Conservation (phyloP, 2,888 invertebrate species). For the Rhaphigaster nebulosa region DNA sequence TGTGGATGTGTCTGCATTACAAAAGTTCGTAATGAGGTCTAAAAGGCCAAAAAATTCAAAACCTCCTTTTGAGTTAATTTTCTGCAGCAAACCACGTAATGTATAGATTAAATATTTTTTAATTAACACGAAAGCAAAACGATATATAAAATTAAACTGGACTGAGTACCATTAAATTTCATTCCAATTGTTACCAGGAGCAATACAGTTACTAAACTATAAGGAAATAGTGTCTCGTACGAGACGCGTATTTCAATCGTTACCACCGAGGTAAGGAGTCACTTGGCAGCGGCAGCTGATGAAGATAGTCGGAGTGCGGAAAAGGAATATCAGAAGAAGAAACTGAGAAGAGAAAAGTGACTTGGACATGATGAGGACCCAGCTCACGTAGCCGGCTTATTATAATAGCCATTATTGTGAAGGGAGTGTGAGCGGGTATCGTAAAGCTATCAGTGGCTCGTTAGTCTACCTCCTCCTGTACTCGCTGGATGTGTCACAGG, state of each 20-base stretch:
- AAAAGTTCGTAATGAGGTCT: too few species aligned
- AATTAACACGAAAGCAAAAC: too few species aligned
- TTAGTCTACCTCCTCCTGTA: background rate
- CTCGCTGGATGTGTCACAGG: background rate
- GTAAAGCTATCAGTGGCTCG: background rate
- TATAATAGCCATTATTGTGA: slow-evolving; percentile 22
- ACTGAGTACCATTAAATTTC: too few species aligned
- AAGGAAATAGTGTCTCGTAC: too few species aligned
- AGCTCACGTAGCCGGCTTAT: slow-evolving; percentile 3
- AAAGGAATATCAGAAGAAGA: background rate
- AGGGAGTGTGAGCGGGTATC: background rate
- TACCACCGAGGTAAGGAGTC: background rate
- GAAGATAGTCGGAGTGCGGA: background rate
- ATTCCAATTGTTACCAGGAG: too few species aligned
- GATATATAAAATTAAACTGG: too few species aligned
- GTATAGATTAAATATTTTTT: too few species aligned
- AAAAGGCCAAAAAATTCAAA: too few species aligned
- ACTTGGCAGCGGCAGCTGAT: background rate
- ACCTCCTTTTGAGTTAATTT: too few species aligned
- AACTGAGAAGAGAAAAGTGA: background rate
- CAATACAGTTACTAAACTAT: too few species aligned
- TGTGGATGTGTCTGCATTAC: too few species aligned
- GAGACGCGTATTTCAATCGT: background rate
- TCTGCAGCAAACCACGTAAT: too few species aligned
- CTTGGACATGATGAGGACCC: background rate